Evolutionary conservation across 2,888 invertebrate species (phyloP), one percentile per base, ranked within the genome.

Genomic region (Bombylius major): DNA sequence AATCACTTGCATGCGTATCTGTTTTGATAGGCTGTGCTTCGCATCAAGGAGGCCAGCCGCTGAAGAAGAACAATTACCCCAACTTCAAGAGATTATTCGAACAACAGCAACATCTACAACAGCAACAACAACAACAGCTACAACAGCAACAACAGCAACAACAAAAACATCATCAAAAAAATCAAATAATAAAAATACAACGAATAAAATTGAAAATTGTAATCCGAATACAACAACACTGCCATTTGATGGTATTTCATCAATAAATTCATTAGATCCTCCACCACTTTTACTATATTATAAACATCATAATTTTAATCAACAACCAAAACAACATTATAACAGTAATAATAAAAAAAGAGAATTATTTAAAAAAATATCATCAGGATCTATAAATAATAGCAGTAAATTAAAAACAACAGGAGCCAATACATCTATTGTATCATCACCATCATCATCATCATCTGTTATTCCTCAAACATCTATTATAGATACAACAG

Each of bases 11-110:
- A 89, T 89, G 89, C 89, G 89, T 82, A 86, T 89, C 82, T 89
- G 89, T 78, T 88, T 89, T 79, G 88, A 89, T 78, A 84, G 83
- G 80, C 80, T 86, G 79, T 89, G 89, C 85, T 89, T 89, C 85
- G 86, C 88, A 82, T 87, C 87, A 80, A 82, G 83, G 83, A 86
- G 84, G 80, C 83, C 84, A 73, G 81, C 82, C 79, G 82, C 81
- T 82, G 85, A 80, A 80, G 86, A 86, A 81, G 86, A 86, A 81
- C 59, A 62, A 58, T 52, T 60, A 56, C 62, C 59, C n/a, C 56
- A 59, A 57, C 33, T 62, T 47, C 47, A 58, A 66, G 58, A 65
- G 62, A 65, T 65, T 65, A 63, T 64, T 59, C 64, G 63, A 59
- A 59, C 59, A 55, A 58, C n/a, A n/a, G n/a, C n/a, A n/a, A n/a